Evolutionary conservation across 2,888 invertebrate genomes (phyloP), one percentile per base, ranked within the genome.

Genomic region (Lasius platythorax): DNA sequence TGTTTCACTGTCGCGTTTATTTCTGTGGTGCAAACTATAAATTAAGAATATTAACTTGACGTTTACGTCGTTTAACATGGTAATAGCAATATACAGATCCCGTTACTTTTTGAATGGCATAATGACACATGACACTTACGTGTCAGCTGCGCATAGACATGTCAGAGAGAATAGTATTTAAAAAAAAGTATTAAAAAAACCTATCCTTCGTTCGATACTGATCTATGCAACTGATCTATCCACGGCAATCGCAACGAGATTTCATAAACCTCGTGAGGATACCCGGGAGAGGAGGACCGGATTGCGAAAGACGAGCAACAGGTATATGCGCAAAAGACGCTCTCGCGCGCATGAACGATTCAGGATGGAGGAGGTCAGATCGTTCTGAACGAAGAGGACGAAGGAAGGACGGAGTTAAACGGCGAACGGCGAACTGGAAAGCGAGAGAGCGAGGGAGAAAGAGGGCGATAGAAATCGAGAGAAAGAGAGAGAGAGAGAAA

Each of bases 331-430:
- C 37, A 66, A 84, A 61, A 83, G 84, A 76, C 43, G 81, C 61
- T 83, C 75, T 85, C 85, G 85, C 85, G 86, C 84, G 90, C 88
- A 84, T 84, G 76, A 91, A 86, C 89, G 87, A 84, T 86, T 84
- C 87, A 84, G 84, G 83, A 87, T 67, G 82, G 82, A 85, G 68
- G 87, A 85, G 85, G 74, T 68, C 64, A 81, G 64, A 84, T 84
- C 72, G 84, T 82, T 82, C 82, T 74, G 86, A 83, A 81, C 23
- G 85, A 87, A 73, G 84, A 86, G 53, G 84, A 79, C 66, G 83
- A 86, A 78, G 79, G 58, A 74, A 76, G 72, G 79, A 84, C 73
- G 79, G 79, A 79, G 79, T 81, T 67, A 81, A 81, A 63, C 12
- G 40, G 73, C 63, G 56, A 70, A 58, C 28, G 66, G n/a, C 30